Conservation (phyloP, 2,797 vertebrate species). For the Phataginus tricuspis region DNA sequence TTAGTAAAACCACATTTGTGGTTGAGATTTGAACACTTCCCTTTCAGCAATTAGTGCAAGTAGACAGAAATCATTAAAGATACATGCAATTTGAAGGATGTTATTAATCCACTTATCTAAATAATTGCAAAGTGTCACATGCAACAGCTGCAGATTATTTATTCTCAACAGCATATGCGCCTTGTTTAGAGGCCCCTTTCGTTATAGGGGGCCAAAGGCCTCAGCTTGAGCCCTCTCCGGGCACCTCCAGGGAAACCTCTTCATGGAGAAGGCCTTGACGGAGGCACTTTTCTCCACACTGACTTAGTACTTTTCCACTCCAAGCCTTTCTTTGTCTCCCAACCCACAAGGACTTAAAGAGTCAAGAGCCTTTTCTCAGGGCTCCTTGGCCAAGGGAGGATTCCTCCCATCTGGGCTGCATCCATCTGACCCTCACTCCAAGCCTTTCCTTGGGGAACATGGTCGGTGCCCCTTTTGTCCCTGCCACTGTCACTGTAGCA, state of each 20-base stretch:
- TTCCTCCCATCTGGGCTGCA: not conserved
- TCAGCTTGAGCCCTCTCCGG: accelerated
- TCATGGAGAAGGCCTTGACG: not conserved
- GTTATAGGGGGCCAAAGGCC: accelerated
- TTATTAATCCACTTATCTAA: not conserved
- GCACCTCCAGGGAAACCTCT: not conserved
- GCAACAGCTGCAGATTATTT: not conserved
- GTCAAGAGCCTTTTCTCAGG: not conserved
- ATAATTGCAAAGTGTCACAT: not conserved
- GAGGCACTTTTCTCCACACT: not conserved
- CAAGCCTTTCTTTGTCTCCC: not conserved
- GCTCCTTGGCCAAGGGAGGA: not conserved
- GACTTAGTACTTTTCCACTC: not conserved
- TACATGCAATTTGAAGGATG: too few species aligned
- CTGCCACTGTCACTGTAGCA: not conserved
- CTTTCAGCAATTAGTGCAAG: not conserved
- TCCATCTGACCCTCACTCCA: not conserved
- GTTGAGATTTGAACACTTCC: not conserved
- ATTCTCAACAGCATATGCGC: not conserved
- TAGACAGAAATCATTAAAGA: not conserved
- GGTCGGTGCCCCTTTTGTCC: not conserved
- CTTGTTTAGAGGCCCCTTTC: not conserved
- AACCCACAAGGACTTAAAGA: not conserved
- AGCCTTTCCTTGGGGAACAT: not conserved
- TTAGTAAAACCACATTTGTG: not conserved